These are phyloP conservation scores for Drosophila nannoptera DNA, from an alignment of 1,140 invertebrate species.

Conservation along the genomic window DNA sequence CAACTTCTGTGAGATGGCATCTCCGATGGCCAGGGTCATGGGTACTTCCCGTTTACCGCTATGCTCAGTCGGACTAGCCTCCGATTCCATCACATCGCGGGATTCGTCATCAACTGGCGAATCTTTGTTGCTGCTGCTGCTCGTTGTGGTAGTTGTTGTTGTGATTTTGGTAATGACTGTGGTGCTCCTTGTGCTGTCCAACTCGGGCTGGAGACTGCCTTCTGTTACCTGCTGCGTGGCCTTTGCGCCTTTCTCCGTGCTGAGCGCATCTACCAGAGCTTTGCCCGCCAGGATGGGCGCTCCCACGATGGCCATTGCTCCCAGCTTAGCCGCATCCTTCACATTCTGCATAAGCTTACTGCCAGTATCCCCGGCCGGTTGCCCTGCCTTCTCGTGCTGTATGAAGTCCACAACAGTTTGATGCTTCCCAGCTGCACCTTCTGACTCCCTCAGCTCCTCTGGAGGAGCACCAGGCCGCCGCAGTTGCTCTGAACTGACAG, in stretches of 20 bases:
- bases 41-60: conserved; percentile 56
- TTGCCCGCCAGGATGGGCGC: conserved; percentile 90
- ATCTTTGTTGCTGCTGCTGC: conserved; percentile 29
- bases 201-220: conserved; percentile 26
- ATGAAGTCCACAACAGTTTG: conserved; percentile 63
- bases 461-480: conserved; percentile 37
- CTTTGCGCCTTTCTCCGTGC: conserved; percentile 79
- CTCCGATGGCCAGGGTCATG: conserved; percentile 80
- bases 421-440: conserved; percentile 31
- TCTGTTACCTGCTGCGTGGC: conserved; percentile 64
- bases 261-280: conserved; percentile 89
- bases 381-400: conserved; percentile 42
- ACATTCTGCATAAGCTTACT: conserved; percentile 79
- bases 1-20: conserved; percentile 87
- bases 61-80: conserved; percentile 30
- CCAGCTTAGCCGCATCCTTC: conserved; percentile 91
- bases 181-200: conserved; percentile 34
- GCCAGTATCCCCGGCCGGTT: conserved; percentile 12
- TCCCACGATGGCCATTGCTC: conserved; percentile 88
- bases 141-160: conserved; percentile 60
- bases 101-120: conserved; percentile 49
- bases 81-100: conserved; percentile 41
- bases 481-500: conserved; percentile 23
- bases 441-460: conserved; percentile 22
- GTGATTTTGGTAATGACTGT: conserved; percentile 55